phyloP scores from a whole-genome alignment of 1,140 invertebrate species.

The Brachionus rotundiformis region DNA sequence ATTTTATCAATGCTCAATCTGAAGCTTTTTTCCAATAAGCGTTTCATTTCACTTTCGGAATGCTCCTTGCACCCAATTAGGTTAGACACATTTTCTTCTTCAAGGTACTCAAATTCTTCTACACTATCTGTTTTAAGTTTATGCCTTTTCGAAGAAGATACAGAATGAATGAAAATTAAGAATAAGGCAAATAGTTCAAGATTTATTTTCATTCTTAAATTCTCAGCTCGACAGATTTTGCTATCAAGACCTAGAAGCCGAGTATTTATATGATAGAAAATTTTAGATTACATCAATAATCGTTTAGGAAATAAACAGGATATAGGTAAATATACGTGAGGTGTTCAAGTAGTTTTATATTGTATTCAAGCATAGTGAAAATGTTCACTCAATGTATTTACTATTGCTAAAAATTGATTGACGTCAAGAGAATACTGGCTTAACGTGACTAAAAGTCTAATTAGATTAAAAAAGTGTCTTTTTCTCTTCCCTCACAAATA shows the following conservation, averaged over 20 bases:
- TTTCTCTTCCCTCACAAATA: slow-evolving; percentile 22
- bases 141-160: background rate
- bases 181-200: background rate
- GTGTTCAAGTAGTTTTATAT: slow-evolving; percentile 5
- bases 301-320: background rate
- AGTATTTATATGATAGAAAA: background rate
- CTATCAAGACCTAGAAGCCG: background rate
- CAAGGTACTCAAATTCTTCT: background rate
- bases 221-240: background rate
- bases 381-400: background rate
- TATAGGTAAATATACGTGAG: slow-evolving; percentile 31
- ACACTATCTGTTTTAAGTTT: background rate
- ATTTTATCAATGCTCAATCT: slow-evolving; percentile 5
- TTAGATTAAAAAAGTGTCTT: background rate
- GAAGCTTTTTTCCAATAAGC: background rate
- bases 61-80: background rate
- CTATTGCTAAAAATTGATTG: slow-evolving; percentile 17
- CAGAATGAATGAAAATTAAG: background rate
- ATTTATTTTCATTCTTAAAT: background rate
- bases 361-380: background rate
- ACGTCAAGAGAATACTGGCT: background rate
- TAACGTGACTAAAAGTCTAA: slow-evolving; percentile 6
- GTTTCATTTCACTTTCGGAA: background rate
- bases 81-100: background rate
- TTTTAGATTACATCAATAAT: slow-evolving; percentile 28